phyloP scores from a whole-genome alignment of 1,140 invertebrate genomes.

The Macrostomum lignano region DNA sequence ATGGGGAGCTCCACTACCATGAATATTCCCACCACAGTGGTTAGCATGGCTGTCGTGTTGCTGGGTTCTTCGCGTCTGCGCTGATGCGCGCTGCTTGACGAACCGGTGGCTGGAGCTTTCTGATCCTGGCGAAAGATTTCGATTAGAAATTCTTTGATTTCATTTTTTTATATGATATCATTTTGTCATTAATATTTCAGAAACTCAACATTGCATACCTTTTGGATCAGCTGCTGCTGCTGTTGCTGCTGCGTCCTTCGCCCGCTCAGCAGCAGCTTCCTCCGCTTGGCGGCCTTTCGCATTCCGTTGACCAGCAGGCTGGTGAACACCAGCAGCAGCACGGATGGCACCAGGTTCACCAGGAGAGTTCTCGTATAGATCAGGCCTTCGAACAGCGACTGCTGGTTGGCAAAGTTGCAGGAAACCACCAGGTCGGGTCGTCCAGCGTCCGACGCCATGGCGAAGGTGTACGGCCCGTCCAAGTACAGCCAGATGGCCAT shows the following conservation, averaged over 20 bases:
- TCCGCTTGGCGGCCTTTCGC: neutral
- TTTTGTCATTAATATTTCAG: too few species aligned
- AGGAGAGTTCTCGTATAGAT: too few species aligned
- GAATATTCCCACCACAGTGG: neutral
- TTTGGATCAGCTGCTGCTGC: too few species aligned
- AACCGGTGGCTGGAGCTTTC: too few species aligned
- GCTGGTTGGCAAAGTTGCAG: neutral
- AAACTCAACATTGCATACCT: too few species aligned
- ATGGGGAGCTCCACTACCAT: neutral
- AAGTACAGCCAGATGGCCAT: neutral
- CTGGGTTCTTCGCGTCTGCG: neutral
- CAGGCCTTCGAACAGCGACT: neutral
- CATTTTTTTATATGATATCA: too few species aligned
- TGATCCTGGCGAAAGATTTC: too few species aligned
- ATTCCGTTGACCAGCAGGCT: neutral
- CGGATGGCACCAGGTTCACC: neutral
- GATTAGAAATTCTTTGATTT: too few species aligned
- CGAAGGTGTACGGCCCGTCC: neutral
- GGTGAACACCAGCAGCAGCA: neutral
- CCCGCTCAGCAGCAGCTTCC: too few species aligned
- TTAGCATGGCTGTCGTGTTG: neutral
- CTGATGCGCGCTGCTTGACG: neutral
- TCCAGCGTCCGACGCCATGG: neutral
- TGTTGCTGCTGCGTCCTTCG: too few species aligned
- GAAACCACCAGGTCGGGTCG: neutral